Evolutionary conservation across 1,140 invertebrate genomes (phyloP), one percentile per base, ranked within the genome.

Genomic region (Zaprionus ornatus): DNA sequence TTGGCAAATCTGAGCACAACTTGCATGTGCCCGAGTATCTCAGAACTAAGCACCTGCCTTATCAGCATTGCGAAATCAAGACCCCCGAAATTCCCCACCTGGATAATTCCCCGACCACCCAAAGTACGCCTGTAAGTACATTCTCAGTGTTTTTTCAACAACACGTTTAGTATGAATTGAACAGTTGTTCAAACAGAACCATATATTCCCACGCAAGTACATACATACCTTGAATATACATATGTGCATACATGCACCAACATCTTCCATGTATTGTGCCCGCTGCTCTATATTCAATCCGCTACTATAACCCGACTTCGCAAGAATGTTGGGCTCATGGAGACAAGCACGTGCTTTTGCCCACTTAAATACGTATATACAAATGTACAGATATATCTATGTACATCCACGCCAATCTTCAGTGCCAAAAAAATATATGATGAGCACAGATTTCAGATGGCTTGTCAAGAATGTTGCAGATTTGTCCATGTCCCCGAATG

Each of bases 111-210:
- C 23, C 6, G 19, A 21, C 19, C 45, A 21, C 3, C 7, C 17
- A 17, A 10, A 21, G 45, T 3, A 1, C 9, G 9, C 9, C 29
- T 32, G 40, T 9, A 42, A n/a, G 6, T 42, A 45, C 40, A 1
- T 45, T 17, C 17, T 7, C 40, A 7, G 40, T 7, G 40, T 45
- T n/a, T 45, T 45, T 45, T 17, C 7, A n/a, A 0, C 40, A 17
- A 50, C 19, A 50, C 12, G n/a, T 5, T 25, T n/a, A n/a, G 4
- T 55, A 25, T 27, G n/a, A 21, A 60, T 48, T 3, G 12, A 70
- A 65, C 72, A 78, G 61, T 69, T 78, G 76, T 48, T 42, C 32
- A 65, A 78, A 65, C 67, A 79, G 76, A 71, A 71, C 67, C 56
- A 42, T 40, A 66, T 56, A 40, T 79, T 79, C 76, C 76, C 76